phyloP scores from a whole-genome alignment of 2,888 invertebrate species.

The Diloba caeruleocephala region DNA sequence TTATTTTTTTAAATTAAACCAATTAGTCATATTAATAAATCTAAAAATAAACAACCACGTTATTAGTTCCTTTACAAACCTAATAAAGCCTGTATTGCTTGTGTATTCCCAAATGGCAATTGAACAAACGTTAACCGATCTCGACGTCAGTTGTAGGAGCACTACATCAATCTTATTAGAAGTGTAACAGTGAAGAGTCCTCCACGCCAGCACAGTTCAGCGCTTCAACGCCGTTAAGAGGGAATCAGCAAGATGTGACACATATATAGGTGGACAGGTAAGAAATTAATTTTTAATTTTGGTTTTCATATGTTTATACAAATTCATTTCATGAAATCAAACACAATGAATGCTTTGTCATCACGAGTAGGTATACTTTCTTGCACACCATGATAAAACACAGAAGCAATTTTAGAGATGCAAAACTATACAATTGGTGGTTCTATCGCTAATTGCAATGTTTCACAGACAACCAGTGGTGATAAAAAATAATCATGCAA shows the following conservation, averaged over 20 bases:
- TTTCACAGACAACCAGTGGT: no score
- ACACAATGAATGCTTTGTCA: no score
- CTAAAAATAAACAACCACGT: constrained; percentile 1
- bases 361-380: no score
- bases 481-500: no score
- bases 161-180: constrained; percentile 67
- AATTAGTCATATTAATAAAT: neutral
- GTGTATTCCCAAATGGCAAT: constrained; percentile 29
- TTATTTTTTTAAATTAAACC: no score
- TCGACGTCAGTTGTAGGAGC: constrained; percentile 48
- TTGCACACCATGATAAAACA: no score
- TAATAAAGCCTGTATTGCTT: neutral
- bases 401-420: no score
- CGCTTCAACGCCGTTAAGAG: constrained; percentile 67
- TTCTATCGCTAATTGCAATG: no score
- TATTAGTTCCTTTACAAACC: constrained; percentile 4
- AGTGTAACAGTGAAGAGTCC: constrained; percentile 63
- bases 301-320: no score
- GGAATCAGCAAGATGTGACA: constrained; percentile 65
- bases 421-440: no score
- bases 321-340: no score
- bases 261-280: constrained; percentile 60
- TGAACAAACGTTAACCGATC: constrained; percentile 53
- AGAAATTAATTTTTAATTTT: constrained; percentile 58
- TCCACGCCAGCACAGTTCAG: constrained; percentile 54